A percentile compares a stretch with the other conserved stretches of the same genome.
Conservation (phyloP, 2,888 invertebrate species). For the Orgyia antiqua region DNA sequence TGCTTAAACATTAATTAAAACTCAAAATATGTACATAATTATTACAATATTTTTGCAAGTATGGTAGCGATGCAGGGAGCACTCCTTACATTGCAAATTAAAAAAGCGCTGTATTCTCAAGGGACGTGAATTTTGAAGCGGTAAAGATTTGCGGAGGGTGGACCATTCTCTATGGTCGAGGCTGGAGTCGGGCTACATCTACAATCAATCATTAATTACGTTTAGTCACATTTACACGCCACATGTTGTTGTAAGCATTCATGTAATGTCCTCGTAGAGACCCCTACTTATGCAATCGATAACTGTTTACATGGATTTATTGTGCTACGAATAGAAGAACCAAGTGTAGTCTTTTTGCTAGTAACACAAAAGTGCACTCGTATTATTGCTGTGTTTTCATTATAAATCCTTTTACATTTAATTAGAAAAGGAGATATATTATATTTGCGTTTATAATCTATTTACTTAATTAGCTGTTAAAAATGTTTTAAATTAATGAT, state of each 20-base stretch:
- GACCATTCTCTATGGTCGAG: conserved; percentile 48
- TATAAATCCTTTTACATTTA: too few species aligned
- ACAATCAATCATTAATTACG: conserved; percentile 76
- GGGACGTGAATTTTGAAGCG: conserved; percentile 59
- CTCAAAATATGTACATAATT: conserved; percentile 21
- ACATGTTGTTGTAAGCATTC: conserved; percentile 55
- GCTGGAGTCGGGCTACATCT: conserved; percentile 37
- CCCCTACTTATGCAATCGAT: conserved; percentile 16
- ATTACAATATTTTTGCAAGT: conserved; percentile 29
- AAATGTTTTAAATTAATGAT: too few species aligned
- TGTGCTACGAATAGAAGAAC: background rate
- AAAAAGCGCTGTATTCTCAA: conserved; percentile 63
- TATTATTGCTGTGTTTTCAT: background rate
- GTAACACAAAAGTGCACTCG: background rate
- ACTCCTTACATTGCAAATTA: conserved; percentile 75
- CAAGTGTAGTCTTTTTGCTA: too few species aligned
- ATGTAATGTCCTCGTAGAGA: conserved; percentile 30
- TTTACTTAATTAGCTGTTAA: too few species aligned
- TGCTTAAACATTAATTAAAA: background rate
- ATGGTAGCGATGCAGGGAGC: conserved; percentile 34
- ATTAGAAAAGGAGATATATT: too few species aligned
- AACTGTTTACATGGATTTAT: conserved; percentile 15
- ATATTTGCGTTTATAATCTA: too few species aligned
- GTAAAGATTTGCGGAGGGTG: conserved; percentile 68
- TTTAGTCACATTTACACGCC: conserved; percentile 72